Conservation (phyloP, 2,113 vertebrate species). For the Callipepla squamata region DNA sequence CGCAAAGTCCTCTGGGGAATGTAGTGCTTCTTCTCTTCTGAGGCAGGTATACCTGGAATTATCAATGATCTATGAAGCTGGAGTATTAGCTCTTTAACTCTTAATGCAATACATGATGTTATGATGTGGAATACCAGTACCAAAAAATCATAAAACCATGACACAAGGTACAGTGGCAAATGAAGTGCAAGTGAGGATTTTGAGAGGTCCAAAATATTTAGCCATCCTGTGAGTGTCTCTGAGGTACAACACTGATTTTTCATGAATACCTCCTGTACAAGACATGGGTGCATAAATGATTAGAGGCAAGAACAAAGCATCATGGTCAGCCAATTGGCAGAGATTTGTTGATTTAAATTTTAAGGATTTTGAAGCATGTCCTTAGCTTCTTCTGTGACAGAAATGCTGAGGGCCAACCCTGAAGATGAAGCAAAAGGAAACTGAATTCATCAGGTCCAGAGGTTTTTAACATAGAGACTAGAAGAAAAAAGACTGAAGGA, state of each 20-base stretch:
- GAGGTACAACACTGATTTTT: neutral
- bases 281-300: neutral
- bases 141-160: too few relatives aligned
- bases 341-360: neutral
- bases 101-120: too few relatives aligned
- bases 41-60: too few relatives aligned
- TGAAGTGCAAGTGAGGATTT: neutral
- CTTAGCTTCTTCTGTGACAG: neutral
- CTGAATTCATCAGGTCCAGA: neutral
- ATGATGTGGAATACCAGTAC: too few relatives aligned
- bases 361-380: neutral
- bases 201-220: neutral
- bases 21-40: too few relatives aligned
- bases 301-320: neutral
- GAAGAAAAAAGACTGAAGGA: neutral
- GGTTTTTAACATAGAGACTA: neutral
- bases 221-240: neutral
- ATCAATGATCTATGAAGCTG: too few relatives aligned
- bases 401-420: neutral
- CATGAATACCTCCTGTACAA: neutral
- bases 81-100: too few relatives aligned
- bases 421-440: neutral
- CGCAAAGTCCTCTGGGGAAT: too few relatives aligned
- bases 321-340: rapidly evolving
- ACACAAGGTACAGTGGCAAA: too few relatives aligned